phyloP scores from a whole-genome alignment of 2,113 vertebrate genomes.

The Thymallus thymallus region DNA sequence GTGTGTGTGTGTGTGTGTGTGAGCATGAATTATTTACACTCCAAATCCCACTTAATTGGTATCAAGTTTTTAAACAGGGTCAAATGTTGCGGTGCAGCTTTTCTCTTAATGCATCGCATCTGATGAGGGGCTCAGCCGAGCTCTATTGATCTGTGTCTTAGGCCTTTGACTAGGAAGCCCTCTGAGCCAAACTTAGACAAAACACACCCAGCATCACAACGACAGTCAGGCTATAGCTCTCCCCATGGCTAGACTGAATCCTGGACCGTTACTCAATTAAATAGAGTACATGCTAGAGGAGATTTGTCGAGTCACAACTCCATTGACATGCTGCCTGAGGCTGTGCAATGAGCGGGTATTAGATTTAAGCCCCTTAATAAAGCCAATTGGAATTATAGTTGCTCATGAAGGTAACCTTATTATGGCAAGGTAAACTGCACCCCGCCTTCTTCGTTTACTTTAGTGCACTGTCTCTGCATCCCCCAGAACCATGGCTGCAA shows the following conservation, averaged over 20 bases:
- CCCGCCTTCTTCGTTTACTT: too few relatives aligned
- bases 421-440: neutral
- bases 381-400: constrained; percentile 63
- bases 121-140: neutral
- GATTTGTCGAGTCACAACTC: constrained; percentile 26
- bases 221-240: too few relatives aligned
- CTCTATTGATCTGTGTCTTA: constrained; percentile 43
- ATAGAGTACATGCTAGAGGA: constrained; percentile 9
- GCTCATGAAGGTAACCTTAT: constrained; percentile 48
- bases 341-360: constrained; percentile 53
- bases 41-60: constrained; percentile 78
- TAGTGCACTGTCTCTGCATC: too few relatives aligned
- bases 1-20: constrained; percentile 18
- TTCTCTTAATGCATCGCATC: constrained; percentile 32
- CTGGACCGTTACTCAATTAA: constrained; percentile 4
- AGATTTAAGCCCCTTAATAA: constrained; percentile 64
- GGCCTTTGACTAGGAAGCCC: constrained; percentile 2
- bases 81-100: constrained; percentile 74
- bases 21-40: constrained; percentile 76
- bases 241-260: too few relatives aligned
- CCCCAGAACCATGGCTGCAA: too few relatives aligned
- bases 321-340: constrained; percentile 34
- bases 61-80: constrained; percentile 84
- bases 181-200: neutral
- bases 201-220: too few relatives aligned